Base-by-base conservation (phyloP, 2,797 vertebrate genomes). In the Smutsia temminckii region DNA sequence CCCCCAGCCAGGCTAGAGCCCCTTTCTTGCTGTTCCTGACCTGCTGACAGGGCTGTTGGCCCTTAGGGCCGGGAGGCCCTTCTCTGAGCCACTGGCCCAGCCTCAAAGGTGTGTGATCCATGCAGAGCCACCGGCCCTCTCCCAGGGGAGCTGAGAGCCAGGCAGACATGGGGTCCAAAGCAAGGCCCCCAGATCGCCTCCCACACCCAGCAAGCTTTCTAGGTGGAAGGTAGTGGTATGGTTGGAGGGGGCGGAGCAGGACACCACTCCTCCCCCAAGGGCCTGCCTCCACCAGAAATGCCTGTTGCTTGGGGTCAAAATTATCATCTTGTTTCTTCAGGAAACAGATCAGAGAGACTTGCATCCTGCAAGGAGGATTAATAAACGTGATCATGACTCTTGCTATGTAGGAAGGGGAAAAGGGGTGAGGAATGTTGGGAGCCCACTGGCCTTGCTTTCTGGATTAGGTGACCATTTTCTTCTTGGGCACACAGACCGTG, bases 221-320 rank as follows among this genome's bases (percentile, higher is more conserved):
- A 25, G 4, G 57, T 3, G 10, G 61, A 37, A 16, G 37, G 18
- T 12, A 1, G 46, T 7, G 3, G 46, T 46, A 46, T 46, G 46
- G 10, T 46, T 46, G 46, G 81, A 63, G 18, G 71, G 12, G 3
- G 49, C 16, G 6, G 61, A 20, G 1, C 42, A 9, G 29, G 68
- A 34, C 8, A 29, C 21, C 0, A 0, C 5, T n/a, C 10, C 34
- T 34, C 25, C 27, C 51, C 40, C 6, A 13, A 21, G n/a, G 0
- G 6, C 71, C 78, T 64, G 55, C 64, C 61, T 59, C 63, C 59
- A 12, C 16, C 2, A n/a, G 69, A 59, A 53, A 61, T 3, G 25
- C 25, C 16, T 18, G 5, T 17, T 27, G 17, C 86, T 27, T 57
- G 61, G 34, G 61, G 64, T 42, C n/a, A 49, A 53, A 69, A 63